Percentiles rank a stretch among this genome's conserved stretches.
Evolutionary conservation across 2,113 vertebrate genomes (phyloP).

Genomic region (Anhinga anhinga): DNA sequence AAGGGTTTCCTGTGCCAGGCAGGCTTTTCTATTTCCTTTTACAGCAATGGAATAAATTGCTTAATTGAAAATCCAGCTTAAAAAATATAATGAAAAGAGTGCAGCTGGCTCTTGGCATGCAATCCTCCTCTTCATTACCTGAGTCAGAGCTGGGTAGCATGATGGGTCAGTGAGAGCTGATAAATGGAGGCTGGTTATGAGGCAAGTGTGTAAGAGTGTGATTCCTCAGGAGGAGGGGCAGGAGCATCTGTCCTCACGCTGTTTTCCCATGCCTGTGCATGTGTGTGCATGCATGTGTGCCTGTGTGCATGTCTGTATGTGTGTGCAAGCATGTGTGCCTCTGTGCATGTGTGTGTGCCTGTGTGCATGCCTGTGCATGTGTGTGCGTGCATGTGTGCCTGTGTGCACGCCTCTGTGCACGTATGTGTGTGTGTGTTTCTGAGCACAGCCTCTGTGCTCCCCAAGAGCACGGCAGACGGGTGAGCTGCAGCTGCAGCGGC

Average conservation of each 20-base stretch:
- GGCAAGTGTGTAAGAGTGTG: accelerated
- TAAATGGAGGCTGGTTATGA: not conserved
- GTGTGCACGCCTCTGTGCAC: not conserved
- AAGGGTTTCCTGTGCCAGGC: not conserved
- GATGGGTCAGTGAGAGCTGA: accelerated
- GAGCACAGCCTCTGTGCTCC: not conserved
- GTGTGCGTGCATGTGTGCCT: not conserved
- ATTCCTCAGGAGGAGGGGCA: accelerated
- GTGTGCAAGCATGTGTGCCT: not conserved
- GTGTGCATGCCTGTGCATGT: no score
- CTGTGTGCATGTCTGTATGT: no score
- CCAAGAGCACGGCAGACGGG: accelerated
- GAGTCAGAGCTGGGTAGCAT: accelerated
- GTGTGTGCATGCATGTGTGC: not conserved
- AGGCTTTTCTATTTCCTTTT: not conserved
- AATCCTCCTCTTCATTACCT: not conserved
- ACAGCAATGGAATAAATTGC: not conserved
- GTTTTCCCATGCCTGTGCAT: not conserved
- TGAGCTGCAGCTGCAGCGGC: not conserved
- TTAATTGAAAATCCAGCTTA: not conserved
- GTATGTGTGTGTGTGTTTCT: not conserved
- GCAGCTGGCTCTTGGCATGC: not conserved
- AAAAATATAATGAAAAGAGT: not conserved
- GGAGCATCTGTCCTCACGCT: not conserved
- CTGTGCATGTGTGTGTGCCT: not conserved